These are phyloP conservation scores for Chrysotoxum bicinctum DNA, from an alignment of 2,888 invertebrate genomes.

Conservation along the genomic window DNA sequence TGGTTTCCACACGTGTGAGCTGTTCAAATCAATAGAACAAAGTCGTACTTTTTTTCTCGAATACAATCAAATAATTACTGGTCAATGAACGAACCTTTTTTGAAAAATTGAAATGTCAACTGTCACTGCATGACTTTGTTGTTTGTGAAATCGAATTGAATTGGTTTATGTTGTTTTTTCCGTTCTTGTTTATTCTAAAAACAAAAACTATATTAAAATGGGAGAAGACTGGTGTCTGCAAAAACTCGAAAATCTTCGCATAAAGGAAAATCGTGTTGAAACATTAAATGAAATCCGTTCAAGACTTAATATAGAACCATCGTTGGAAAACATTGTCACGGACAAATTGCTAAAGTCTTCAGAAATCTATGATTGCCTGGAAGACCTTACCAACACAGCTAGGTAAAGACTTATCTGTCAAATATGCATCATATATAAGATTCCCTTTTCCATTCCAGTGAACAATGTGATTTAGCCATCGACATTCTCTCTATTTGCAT, in stretches of 20 bases:
- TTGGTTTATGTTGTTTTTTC: neutral
- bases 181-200: neutral
- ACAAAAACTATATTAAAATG: conserved; percentile 74
- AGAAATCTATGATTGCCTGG: conserved; percentile 86
- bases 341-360: conserved; percentile 83
- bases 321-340: conserved; percentile 80
- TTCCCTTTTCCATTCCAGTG: conserved; percentile 80
- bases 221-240: conserved; percentile 82
- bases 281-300: conserved; percentile 82
- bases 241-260: conserved; percentile 80
- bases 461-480: conserved; percentile 85
- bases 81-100: neutral
- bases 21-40: too few species aligned
- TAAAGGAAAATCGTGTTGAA: conserved; percentile 81
- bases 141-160: neutral
- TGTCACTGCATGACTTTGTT: conserved; percentile 3
- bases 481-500: conserved; percentile 86
- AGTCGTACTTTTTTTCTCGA: too few species aligned
- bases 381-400: conserved; percentile 78
- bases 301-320: conserved; percentile 79
- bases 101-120: neutral
- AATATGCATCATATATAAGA: too few species aligned
- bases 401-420: neutral
- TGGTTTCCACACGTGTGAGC: too few species aligned
- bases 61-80: too few species aligned